These are phyloP conservation scores for Puntigrus tetrazona DNA, from an alignment of 2,113 vertebrate species.

Conservation along the genomic window DNA sequence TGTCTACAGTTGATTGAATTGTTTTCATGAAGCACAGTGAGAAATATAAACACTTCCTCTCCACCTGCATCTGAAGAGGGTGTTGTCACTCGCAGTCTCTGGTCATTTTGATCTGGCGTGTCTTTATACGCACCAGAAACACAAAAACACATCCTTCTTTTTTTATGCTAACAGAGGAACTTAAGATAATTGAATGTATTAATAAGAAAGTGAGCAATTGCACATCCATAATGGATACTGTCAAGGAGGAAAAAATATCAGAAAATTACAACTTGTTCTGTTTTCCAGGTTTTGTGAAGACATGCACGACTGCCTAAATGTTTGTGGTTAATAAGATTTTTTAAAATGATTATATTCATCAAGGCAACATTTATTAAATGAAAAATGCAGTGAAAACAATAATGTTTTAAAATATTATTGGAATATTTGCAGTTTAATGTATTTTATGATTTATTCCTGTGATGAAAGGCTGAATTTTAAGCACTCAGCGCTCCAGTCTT, in stretches of 20 bases:
- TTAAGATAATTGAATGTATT: not conserved
- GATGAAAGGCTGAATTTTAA: not conserved
- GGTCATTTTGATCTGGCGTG: not conserved
- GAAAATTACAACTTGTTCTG: not conserved
- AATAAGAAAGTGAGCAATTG: not conserved
- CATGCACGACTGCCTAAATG: not conserved
- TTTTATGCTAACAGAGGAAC: not conserved
- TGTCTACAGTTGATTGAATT: conserved; percentile 4
- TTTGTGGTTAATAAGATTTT: not conserved
- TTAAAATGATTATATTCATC: not conserved
- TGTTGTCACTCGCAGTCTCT: not conserved
- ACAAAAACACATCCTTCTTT: not conserved
- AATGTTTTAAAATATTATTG: not conserved
- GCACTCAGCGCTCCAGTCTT: not conserved
- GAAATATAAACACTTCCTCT: not conserved
- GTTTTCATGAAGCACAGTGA: not conserved
- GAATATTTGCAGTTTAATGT: not conserved
- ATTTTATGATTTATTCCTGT: not conserved
- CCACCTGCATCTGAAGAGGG: conserved; percentile 1
- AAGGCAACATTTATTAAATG: not conserved
- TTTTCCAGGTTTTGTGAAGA: not conserved
- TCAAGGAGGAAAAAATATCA: not conserved
- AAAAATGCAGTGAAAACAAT: not conserved
- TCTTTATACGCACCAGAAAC: not conserved
- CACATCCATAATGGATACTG: not conserved